These are phyloP conservation scores for Plusia festucae DNA, from an alignment of 2,888 invertebrate genomes.

Conservation along the genomic window DNA sequence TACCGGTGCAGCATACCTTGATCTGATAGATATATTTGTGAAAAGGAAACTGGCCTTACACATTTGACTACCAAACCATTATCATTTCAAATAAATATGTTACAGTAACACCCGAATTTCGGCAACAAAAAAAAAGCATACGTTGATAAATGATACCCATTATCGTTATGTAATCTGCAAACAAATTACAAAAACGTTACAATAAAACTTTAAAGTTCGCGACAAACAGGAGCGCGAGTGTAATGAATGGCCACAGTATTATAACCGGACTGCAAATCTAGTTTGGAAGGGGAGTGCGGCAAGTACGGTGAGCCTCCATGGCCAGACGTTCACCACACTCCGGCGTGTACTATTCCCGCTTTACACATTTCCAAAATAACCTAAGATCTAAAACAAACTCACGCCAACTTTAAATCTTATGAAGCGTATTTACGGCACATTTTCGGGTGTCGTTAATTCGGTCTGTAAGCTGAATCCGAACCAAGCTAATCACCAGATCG, in stretches of 20 bases:
- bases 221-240: constrained; percentile 82
- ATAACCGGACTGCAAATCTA: constrained; percentile 88
- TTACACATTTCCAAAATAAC: constrained; percentile 58
- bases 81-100: constrained; percentile 19
- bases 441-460: constrained; percentile 33
- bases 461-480: constrained; percentile 33
- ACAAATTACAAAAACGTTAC: constrained; percentile 70
- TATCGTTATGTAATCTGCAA: constrained; percentile 66
- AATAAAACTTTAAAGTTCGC: constrained; percentile 76
- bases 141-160: constrained; percentile 65
- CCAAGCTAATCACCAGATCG: constrained; percentile 74
- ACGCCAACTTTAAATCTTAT: constrained; percentile 54
- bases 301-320: constrained; percentile 89
- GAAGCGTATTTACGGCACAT: constrained; percentile 28
- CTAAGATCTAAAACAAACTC: constrained; percentile 53
- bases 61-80: constrained; percentile 14
- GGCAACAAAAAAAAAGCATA: constrained; percentile 46
- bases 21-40: too few relatives aligned
- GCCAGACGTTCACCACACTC: constrained; percentile 88
- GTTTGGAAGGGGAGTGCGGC: constrained; percentile 87
- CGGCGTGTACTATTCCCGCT: constrained; percentile 80
- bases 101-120: constrained; percentile 24
- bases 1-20: too few relatives aligned
- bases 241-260: constrained; percentile 87
- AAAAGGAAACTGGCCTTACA: neutral